Base-by-base conservation (phyloP, 2,797 vertebrate genomes). In the Scarus forsteni region DNA sequence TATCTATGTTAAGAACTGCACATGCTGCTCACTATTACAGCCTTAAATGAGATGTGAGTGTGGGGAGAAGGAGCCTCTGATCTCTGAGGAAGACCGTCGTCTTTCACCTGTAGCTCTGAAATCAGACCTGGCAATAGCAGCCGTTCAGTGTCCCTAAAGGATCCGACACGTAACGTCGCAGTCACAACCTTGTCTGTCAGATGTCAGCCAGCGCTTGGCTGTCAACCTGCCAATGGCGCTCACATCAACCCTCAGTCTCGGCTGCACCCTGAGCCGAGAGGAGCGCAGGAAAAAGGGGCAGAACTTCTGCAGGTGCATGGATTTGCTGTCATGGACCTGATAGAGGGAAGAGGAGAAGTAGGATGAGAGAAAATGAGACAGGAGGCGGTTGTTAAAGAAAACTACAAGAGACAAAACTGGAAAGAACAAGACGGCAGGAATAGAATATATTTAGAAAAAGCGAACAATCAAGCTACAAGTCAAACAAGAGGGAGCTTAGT, bases 181-280 rank as follows among this genome's bases (percentile, higher is more conserved):
- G 74, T 82, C 80, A 73, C 69, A 76, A 52, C 66, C 48, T n/a
- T 67, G 62, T 63, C 52, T 77, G 80, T 79, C 67, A 55, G 65
- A 81, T 77, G 80, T 86, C 70, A 72, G 70, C 66, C 71, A 66
- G 72, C 81, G 68, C 79, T 76, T 59, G 66, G 73, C 80, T 88
- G 88, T 88, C 85, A 85, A 66, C 16, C 45, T 75, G 81, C 73
- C 83, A 81, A 58, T 83, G 70, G 61, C 71, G 78, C 63, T 74
- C 5, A 16, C 66, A 34, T 80, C 76, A 77, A 67, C 65, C 35
- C 66, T 57, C 49, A 61, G 44, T 67, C 63, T 44, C 3, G 40
- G 49, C 43, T 44, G 72, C 66, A 71, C 62, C 60, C 8, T 38
- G 66, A 77, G 60, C 67, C 59, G 45, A 50, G 27, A 66, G 70